Conservation (phyloP, 2,113 vertebrate genomes). For the Heterotis niloticus region DNA sequence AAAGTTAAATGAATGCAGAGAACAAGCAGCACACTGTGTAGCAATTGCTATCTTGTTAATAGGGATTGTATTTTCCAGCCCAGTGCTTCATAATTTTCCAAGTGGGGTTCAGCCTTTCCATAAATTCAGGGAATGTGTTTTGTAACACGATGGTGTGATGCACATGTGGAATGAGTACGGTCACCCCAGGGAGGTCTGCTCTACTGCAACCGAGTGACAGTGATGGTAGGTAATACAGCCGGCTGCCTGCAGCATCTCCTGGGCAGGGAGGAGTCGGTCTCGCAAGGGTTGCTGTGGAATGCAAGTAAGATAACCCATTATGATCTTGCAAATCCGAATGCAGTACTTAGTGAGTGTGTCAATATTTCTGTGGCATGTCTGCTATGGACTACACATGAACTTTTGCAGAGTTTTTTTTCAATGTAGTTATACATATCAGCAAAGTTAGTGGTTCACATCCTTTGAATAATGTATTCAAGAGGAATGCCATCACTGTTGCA, state of each 20-base stretch:
- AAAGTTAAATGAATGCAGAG: slow-evolving; percentile 26
- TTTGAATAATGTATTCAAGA: background rate
- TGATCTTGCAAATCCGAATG: background rate
- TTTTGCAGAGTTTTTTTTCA: background rate
- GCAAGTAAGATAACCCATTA: background rate
- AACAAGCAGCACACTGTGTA: background rate
- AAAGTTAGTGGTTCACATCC: background rate
- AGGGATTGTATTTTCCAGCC: slow-evolving; percentile 28
- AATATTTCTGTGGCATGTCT: too few relatives aligned
- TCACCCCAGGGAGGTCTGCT: too few relatives aligned
- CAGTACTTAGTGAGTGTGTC: too few relatives aligned
- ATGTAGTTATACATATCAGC: background rate
- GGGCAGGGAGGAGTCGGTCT: background rate
- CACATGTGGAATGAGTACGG: too few relatives aligned
- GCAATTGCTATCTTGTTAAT: slow-evolving; percentile 25
- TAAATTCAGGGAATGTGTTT: slow-evolving; percentile 1
- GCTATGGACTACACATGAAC: too few relatives aligned
- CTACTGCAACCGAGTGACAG: background rate
- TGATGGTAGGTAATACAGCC: background rate
- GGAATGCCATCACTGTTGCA: background rate
- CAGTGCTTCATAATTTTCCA: slow-evolving; percentile 28
- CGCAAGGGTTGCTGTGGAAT: background rate
- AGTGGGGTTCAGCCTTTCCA: slow-evolving; percentile 11
- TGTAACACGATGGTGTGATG: slow-evolving; percentile 23
- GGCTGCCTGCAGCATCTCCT: background rate